phyloP scores from a whole-genome alignment of 2,888 invertebrate genomes.

The Isotomurus palustris region DNA sequence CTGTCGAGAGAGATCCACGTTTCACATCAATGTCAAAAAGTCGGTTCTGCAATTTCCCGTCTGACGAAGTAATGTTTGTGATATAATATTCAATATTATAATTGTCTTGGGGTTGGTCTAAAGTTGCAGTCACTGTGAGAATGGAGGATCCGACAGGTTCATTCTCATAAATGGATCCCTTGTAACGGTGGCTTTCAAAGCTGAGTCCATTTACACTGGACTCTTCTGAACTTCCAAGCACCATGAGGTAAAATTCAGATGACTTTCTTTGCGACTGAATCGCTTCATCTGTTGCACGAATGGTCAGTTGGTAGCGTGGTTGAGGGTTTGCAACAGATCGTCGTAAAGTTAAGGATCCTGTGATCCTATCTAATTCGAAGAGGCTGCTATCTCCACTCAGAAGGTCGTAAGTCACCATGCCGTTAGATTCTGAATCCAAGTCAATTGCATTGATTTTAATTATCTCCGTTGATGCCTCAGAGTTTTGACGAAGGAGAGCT shows the following conservation, averaged over 20 bases:
- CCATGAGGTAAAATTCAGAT: slow-evolving; percentile 78
- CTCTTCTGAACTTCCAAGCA: slow-evolving; percentile 61
- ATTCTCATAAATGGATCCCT: slow-evolving; percentile 81
- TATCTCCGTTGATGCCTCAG: slow-evolving; percentile 58
- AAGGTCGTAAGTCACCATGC: slow-evolving; percentile 83
- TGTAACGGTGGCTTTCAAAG: slow-evolving; percentile 59
- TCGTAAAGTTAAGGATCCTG: slow-evolving; percentile 66
- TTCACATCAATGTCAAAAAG: slow-evolving; percentile 87
- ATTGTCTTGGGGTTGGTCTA: slow-evolving; percentile 50
- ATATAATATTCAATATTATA: slow-evolving; percentile 79
- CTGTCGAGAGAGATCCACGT: slow-evolving; percentile 80
- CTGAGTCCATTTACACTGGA: slow-evolving; percentile 53
- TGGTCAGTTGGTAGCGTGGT: slow-evolving; percentile 72
- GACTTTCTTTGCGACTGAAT: slow-evolving; percentile 81
- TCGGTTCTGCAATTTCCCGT: slow-evolving; percentile 73
- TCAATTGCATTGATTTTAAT: slow-evolving; percentile 79
- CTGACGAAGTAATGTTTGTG: slow-evolving; percentile 60
- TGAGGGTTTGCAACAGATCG: slow-evolving; percentile 61
- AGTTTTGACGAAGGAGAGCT: slow-evolving; percentile 65
- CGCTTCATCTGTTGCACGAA: slow-evolving; percentile 87
- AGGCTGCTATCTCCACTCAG: slow-evolving; percentile 66
- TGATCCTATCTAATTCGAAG: slow-evolving; percentile 74
- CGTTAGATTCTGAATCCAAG: slow-evolving; percentile 85
- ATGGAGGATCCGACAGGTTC: slow-evolving; percentile 82
- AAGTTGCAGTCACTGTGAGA: slow-evolving; percentile 69